These are phyloP conservation scores for Varanus salvator DNA, from an alignment of 2,113 vertebrate genomes.

Conservation along the genomic window DNA sequence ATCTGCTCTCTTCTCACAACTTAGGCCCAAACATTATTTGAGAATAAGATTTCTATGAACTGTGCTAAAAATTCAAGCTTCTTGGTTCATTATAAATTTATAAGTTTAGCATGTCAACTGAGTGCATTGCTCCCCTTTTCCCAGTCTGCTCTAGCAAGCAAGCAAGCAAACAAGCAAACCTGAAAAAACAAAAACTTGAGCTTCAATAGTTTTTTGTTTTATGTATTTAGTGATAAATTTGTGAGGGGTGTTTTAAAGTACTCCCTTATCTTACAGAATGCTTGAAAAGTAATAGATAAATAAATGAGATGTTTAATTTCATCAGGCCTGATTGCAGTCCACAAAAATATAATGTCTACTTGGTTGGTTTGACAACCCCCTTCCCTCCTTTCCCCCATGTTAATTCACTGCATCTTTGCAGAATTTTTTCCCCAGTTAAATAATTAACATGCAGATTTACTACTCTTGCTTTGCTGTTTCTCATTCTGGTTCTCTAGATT, in stretches of 20 bases:
- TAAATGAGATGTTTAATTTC: slow-evolving; percentile 43
- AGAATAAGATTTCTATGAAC: not conserved
- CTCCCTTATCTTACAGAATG: not conserved
- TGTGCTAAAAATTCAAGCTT: not conserved
- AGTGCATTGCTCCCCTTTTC: not conserved
- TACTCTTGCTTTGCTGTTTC: slow-evolving; percentile 30
- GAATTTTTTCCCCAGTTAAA: slow-evolving; percentile 56
- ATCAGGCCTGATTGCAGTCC: slow-evolving; percentile 28
- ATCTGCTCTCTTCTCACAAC: not conserved
- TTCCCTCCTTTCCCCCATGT: not conserved
- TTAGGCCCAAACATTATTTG: not conserved
- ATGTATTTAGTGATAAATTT: not conserved
- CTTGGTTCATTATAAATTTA: not conserved
- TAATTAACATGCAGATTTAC: slow-evolving; percentile 56
- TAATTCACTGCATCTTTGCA: slow-evolving; percentile 56
- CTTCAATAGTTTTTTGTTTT: not conserved
- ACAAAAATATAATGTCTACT: slow-evolving; percentile 24
- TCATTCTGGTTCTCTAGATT: slow-evolving; percentile 48
- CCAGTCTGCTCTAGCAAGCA: slow-evolving; percentile 4
- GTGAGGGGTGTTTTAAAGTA: not conserved
- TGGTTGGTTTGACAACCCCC: slow-evolving; percentile 40
- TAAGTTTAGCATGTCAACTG: not conserved
- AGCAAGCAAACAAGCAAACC: not conserved
- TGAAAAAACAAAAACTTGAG: not conserved
- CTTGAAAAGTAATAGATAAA: slow-evolving; percentile 5